Conservation (phyloP, 2,797 vertebrate genomes). For the Enteromius trimaculatus region DNA sequence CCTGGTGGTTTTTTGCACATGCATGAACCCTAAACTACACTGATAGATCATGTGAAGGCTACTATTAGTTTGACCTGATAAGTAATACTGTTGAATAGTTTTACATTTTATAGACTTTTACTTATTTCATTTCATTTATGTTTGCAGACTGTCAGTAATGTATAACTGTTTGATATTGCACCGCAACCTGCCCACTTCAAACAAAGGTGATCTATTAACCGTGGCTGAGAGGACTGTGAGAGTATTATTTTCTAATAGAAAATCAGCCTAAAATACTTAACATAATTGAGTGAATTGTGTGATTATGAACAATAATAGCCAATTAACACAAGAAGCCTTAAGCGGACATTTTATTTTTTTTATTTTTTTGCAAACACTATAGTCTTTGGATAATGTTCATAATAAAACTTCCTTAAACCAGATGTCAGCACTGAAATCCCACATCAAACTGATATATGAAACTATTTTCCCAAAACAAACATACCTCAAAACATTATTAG, state of each 20-base stretch:
- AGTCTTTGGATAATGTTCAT: constrained; percentile 68
- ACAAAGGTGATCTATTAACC: constrained; percentile 55
- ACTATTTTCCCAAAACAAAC: constrained; percentile 83
- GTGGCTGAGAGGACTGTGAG: constrained; percentile 43
- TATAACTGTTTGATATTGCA: constrained; percentile 8
- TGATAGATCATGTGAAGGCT: not conserved
- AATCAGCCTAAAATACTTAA: constrained; percentile 24
- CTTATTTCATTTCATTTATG: not conserved
- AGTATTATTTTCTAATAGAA: constrained; percentile 43
- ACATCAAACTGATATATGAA: constrained; percentile 83
- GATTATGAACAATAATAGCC: constrained; percentile 58
- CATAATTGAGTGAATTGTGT: constrained; percentile 45
- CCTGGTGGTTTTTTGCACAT: constrained; percentile 59
- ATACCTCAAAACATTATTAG: constrained; percentile 84
- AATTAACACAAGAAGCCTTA: constrained; percentile 58
- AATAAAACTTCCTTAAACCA: constrained; percentile 63
- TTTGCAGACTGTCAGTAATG: not conserved
- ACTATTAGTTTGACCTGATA: not conserved
- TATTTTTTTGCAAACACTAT: not conserved
- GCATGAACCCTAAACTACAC: constrained; percentile 15
- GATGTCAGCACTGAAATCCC: constrained; percentile 68
- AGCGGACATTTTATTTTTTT: too few relatives aligned
- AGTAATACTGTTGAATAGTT: not conserved
- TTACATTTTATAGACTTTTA: not conserved
- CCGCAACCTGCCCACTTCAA: constrained; percentile 36